Base-by-base conservation (phyloP, 2,888 invertebrate genomes). In the Galerucella calmariensis region DNA sequence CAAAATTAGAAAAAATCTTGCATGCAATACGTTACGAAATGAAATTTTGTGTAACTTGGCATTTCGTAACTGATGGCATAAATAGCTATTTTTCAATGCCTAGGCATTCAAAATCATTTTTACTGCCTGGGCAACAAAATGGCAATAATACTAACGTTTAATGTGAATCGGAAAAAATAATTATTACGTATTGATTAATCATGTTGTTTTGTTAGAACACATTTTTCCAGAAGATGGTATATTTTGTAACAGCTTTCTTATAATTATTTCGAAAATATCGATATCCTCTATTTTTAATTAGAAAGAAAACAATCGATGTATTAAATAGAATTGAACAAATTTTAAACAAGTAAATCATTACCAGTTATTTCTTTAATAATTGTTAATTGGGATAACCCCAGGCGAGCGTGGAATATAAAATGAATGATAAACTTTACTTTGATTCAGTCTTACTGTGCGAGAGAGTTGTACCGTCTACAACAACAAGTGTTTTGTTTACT, bases 321-420 rank as follows among this genome's bases (percentile, higher is more conserved):
- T 51, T 51, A 14, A n/a, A n/a, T 51, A n/a, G 51, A 51, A 51
- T 51, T 5, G 6, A n/a, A 8, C 8, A 51, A 8, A 51, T 51
- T 5, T 14, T n/a, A 51, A 51, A n/a, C 6, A 51, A 51, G 12
- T 6, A 51, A 51, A 51, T 51, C 51, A n/a, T 14, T n/a, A n/a
- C n/a, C n/a, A 51, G 8, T 51, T n/a, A 51, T n/a, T 51, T 51
- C 51, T n/a, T n/a, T n/a, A 5, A n/a, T 51, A 51, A 12, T 51
- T 51, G n/a, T n/a, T 8, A 51, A 51, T 51, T 51, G 51, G 51
- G n/a, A 51, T 51, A 51, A 51, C 51, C 51, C 51, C 51, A 51
- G 51, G 51, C 51, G 51, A 51, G 14, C n/a, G 51, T 41, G 35
- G 51, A 51, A 51, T 51, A 51, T 51, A 51, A 51, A 51, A 51